phyloP scores from a whole-genome alignment of 2,113 vertebrate species.

The Elephantulus edwardii region DNA sequence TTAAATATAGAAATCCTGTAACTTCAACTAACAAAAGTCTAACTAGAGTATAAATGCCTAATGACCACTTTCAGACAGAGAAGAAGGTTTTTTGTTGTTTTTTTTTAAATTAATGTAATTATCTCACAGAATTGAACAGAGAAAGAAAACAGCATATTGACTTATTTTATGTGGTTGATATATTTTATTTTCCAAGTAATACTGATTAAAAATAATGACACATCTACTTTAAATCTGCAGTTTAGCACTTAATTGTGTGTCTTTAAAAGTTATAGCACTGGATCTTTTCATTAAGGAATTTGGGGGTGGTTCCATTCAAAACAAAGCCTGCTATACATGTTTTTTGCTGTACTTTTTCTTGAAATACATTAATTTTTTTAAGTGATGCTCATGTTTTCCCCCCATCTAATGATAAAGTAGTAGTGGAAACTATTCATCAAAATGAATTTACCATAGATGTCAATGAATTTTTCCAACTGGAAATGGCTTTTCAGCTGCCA shows the following conservation, averaged over 20 bases:
- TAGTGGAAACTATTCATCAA: conserved; percentile 81
- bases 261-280: conserved; percentile 85
- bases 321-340: conserved; percentile 83
- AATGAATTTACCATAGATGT: conserved; percentile 78
- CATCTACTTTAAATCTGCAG: conserved; percentile 81
- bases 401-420: conserved; percentile 78
- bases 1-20: too few species aligned
- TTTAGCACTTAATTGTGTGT: conserved; percentile 87
- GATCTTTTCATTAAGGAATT: conserved; percentile 81
- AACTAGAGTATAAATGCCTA: too few species aligned
- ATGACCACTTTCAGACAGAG: too few species aligned
- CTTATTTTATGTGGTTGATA: conserved; percentile 77
- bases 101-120: conserved; percentile 80
- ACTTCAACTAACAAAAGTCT: too few species aligned
- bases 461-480: conserved; percentile 66
- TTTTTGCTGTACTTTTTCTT: conserved; percentile 76
- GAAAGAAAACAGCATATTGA: conserved; percentile 81
- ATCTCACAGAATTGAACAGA: conserved; percentile 76
- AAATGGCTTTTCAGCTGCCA: conserved; percentile 72
- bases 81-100: too few species aligned
- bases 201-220: conserved; percentile 89
- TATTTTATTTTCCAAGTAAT: conserved; percentile 87
- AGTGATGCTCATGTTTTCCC: conserved; percentile 73
- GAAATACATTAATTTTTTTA: conserved; percentile 77
- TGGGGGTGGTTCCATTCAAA: conserved; percentile 74